phyloP scores from a whole-genome alignment of 2,888 invertebrate species.

The Orchesella flavescens region DNA sequence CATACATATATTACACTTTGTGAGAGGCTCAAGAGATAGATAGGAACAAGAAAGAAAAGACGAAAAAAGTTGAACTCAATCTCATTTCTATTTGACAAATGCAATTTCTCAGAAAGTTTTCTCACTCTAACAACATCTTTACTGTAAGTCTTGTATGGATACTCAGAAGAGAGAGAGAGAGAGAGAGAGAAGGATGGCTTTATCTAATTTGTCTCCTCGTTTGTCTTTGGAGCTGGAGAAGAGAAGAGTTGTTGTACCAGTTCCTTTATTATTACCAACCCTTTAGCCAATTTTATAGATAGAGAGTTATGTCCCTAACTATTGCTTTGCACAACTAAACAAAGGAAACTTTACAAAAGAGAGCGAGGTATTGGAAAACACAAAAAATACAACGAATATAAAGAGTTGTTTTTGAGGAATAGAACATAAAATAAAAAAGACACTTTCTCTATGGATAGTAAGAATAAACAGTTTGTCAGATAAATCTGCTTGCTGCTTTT shows the following conservation, averaged over 20 bases:
- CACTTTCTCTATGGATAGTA: background rate
- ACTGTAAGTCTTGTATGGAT: slow-evolving; percentile 48
- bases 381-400: background rate
- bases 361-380: no score
- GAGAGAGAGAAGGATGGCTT: slow-evolving; percentile 60
- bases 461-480: slow-evolving; percentile 7
- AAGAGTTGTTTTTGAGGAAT: background rate
- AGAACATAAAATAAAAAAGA: no score
- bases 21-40: slow-evolving; percentile 10
- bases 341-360: no score
- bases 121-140: slow-evolving; percentile 65
- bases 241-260: background rate
- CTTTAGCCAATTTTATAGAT: background rate
- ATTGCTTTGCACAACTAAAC: no score
- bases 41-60: background rate
- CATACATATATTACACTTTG: background rate
- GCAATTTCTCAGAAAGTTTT: slow-evolving; percentile 70
- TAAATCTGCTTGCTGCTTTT: slow-evolving; percentile 9
- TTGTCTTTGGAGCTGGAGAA: slow-evolving; percentile 58
- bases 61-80: slow-evolving; percentile 68
- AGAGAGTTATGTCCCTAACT: background rate
- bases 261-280: slow-evolving; percentile 15
- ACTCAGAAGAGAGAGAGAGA: slow-evolving; percentile 14
- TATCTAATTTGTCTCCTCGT: slow-evolving; percentile 70
- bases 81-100: slow-evolving; percentile 72